Conservation (phyloP, 92 coral and sea anemone genomes). For the Parazoanthus swiftii region DNA sequence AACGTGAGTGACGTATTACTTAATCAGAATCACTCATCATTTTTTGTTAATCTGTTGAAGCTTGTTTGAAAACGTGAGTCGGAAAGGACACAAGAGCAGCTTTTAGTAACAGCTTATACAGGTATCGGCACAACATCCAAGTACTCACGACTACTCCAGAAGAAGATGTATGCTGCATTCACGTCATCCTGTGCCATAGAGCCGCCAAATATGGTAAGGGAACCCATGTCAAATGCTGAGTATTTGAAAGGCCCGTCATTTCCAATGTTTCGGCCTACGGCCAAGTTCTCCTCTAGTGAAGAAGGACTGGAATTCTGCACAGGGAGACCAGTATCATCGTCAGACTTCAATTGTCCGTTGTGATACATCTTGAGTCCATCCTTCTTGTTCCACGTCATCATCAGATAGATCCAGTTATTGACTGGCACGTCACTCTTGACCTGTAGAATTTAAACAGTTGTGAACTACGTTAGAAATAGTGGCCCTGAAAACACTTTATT, state of each 20-base stretch:
- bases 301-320: conserved; percentile 56
- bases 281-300: conserved; percentile 71
- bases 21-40: too few species aligned
- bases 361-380: conserved; percentile 85
- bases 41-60: too few species aligned
- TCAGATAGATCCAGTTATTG: conserved; percentile 79
- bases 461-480: not conserved
- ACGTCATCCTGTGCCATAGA: conserved; percentile 79
- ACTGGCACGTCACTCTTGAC: conserved; percentile 52
- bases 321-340: conserved; percentile 79
- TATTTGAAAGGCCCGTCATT: conserved; percentile 64
- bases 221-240: conserved; percentile 73
- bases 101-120: not conserved
- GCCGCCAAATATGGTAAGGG: conserved; percentile 84
- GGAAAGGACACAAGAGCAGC: too few species aligned
- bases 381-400: conserved; percentile 77
- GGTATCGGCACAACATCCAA: not conserved
- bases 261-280: conserved; percentile 82
- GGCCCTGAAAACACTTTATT: not conserved
- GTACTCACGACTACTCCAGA: conserved; percentile 92
- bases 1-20: too few species aligned
- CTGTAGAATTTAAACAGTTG: conserved; percentile 26
- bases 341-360: conserved; percentile 67
- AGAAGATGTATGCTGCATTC: conserved; percentile 84
- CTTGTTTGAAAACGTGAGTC: too few species aligned